These are phyloP conservation scores for Lamellibrachia columna DNA, from an alignment of 2,888 invertebrate species.

Conservation along the genomic window DNA sequence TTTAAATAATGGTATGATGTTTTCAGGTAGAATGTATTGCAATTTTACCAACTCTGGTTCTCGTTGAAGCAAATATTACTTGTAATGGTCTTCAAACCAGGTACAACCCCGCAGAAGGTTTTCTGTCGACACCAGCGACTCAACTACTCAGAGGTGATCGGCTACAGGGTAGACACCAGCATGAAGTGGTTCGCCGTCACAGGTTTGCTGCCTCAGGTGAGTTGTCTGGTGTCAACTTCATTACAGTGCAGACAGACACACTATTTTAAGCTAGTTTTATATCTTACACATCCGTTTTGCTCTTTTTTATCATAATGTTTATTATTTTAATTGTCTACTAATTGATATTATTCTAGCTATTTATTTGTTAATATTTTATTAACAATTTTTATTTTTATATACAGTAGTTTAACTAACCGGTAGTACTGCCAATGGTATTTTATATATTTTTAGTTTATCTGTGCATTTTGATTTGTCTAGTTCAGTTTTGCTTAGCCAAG, in stretches of 20 bases:
- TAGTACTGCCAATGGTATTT: no score
- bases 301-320: not conserved
- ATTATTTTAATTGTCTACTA: no score
- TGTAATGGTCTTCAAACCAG: slow-evolving; percentile 13
- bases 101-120: slow-evolving; percentile 52
- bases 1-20: no score
- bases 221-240: slow-evolving; percentile 31
- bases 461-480: no score
- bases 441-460: no score
- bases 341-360: no score
- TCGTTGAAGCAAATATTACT: not conserved
- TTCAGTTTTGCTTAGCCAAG: no score
- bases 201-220: slow-evolving; percentile 61
- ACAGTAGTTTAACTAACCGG: no score
- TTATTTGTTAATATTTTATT: no score
- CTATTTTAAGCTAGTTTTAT: not conserved
- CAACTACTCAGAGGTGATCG: slow-evolving; percentile 61
- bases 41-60: not conserved
- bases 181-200: slow-evolving; percentile 63
- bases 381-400: no score
- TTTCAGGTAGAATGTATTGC: not conserved
- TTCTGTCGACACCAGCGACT: slow-evolving; percentile 60
- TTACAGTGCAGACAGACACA: not conserved
- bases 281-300: not conserved
- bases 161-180: slow-evolving; percentile 61